Base-by-base conservation (phyloP, 2,113 vertebrate species). In the Psilopogon haemacephalus region DNA sequence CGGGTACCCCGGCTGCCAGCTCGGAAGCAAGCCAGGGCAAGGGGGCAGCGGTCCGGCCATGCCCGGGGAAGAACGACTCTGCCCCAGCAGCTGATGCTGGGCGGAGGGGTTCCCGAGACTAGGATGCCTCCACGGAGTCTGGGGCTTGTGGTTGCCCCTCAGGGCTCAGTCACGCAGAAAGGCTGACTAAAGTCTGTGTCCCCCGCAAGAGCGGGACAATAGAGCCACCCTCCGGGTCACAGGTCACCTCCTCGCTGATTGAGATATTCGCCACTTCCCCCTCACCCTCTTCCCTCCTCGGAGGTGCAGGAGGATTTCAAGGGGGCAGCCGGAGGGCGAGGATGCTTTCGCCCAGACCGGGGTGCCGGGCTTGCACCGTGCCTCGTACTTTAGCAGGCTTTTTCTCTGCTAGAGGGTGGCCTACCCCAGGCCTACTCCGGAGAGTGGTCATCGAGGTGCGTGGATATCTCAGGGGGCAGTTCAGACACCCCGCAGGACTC, bases 161-260 rank as follows among this genome's bases (percentile, higher is more conserved):
- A 97, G 95, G 95, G 93, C 92, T 97, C 97, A 97, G 91, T 97
- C 97, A 98, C 80, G 96, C 97, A 97, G 97, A 98, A 98, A 98
- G 96, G 97, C 97, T 97, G 97, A 95, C 96, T 96, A 96, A 97
- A 97, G 95, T 97, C 95, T 96, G 95, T 97, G 97, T 97, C 95
- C 97, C 95, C 91, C 95, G 95, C 96, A 96, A 98, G 95, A 97
- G 93, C 76, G 94, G 97, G 94, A 98, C 97, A 98, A 98, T 98
- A 94, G 97, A 98, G 97, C 98, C 97, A 98, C 97, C 97, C 97
- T 97, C 92, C 46, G 60, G 98, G 98, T 97, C 98, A 98, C 93
- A 97, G 97, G 98, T 98, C 97, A 94, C 83, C 95, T 97, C 89
- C 94, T 97, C 97, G 86, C 96, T 97, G 98, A 98, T 98, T 98